Evolutionary conservation across 2,113 vertebrate species (phyloP).

Genomic region (Oplegnathus fasciatus): DNA sequence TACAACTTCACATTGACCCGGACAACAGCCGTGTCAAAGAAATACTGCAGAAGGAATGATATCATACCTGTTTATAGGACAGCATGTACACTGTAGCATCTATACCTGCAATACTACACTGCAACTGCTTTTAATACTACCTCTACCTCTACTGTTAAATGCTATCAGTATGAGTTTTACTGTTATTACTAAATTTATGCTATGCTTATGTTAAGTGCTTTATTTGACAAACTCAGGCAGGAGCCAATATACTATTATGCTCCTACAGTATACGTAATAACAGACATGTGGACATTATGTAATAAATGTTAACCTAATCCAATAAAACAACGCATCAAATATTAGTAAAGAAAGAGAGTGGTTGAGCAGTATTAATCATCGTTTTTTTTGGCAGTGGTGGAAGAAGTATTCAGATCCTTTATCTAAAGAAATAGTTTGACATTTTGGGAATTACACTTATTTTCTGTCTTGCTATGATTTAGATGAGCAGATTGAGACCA

Average conservation of each 20-base stretch:
- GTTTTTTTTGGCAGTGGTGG: background rate
- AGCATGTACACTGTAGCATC: background rate
- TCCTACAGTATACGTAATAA: background rate
- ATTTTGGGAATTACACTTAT: background rate
- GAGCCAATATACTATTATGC: background rate
- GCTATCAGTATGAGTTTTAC: background rate
- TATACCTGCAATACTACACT: background rate
- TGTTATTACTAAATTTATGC: background rate
- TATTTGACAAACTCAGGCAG: background rate
- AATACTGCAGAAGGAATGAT: slow-evolving; percentile 14
- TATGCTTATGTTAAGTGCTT: background rate
- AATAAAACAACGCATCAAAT: background rate
- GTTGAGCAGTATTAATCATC: background rate
- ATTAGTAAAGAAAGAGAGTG: background rate
- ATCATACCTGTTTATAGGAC: background rate
- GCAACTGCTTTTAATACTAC: background rate
- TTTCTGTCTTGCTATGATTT: background rate
- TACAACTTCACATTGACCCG: slow-evolving; percentile 33
- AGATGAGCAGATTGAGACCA: background rate
- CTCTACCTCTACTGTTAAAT: background rate
- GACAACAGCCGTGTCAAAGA: slow-evolving; percentile 34
- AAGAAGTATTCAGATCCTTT: background rate
- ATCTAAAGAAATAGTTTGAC: background rate
- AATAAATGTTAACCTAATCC: background rate
- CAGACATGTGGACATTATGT: background rate